Evolutionary conservation across 2,113 vertebrate species (phyloP).

Genomic region (Rhineura floridana): DNA sequence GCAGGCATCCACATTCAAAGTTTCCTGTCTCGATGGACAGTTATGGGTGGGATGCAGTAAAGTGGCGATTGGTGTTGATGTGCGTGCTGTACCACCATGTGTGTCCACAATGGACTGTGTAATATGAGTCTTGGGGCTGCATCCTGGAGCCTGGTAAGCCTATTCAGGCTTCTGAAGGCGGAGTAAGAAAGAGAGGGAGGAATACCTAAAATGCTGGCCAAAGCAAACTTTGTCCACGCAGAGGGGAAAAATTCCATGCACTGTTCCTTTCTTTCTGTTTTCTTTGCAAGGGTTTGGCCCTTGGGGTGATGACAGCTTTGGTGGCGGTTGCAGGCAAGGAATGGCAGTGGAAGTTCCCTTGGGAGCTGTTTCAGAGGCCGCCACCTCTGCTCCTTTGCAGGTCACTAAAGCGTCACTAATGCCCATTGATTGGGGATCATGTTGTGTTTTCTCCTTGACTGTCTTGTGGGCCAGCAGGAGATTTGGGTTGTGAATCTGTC

Average conservation of each 20-base stretch:
- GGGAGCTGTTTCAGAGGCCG: neutral
- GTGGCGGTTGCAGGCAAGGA: neutral
- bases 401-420: slow-evolving; percentile 15
- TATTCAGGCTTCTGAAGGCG: neutral
- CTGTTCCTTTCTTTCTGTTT: too few species aligned
- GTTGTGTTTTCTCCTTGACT: slow-evolving; percentile 16
- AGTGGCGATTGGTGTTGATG: too few species aligned
- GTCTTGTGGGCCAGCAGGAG: neutral
- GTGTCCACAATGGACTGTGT: neutral
- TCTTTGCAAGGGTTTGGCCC: neutral
- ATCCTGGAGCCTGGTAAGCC: accelerated
- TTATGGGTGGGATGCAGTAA: too few species aligned
- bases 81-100: too few species aligned
- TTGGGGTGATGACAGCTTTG: neutral
- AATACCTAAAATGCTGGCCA: neutral
- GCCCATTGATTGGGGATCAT: slow-evolving; percentile 16
- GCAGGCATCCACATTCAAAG: too few species aligned
- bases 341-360: neutral
- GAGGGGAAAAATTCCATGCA: neutral
- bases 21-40: too few species aligned
- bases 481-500: neutral
- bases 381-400: neutral
- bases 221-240: neutral
- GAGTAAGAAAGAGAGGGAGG: too few species aligned
- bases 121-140: too few species aligned